Conservation (phyloP, 1,140 invertebrate genomes). For the Brachionus sp. region DNA sequence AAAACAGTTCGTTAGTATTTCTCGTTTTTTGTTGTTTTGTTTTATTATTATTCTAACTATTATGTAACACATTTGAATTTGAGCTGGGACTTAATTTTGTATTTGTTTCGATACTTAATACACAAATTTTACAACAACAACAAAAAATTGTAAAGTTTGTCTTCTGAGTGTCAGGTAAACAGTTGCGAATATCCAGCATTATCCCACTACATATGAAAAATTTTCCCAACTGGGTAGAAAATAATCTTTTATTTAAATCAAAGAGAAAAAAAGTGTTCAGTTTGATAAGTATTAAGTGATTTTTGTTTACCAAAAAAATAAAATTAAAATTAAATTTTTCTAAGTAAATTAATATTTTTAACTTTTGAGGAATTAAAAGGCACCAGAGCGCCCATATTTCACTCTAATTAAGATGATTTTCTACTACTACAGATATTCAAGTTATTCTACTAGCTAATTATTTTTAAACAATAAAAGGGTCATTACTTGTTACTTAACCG, state of each 20-base stretch:
- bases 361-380: neutral
- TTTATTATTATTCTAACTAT: neutral
- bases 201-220: neutral
- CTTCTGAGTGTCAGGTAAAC: neutral
- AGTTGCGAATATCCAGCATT: neutral
- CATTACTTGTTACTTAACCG: neutral
- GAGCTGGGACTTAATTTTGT: neutral
- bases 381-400: neutral
- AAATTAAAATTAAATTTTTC: too few species aligned
- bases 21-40: neutral
- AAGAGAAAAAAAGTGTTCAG: too few species aligned
- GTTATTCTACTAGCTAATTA: neutral
- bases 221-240: too few species aligned
- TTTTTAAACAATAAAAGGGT: neutral
- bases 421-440: neutral
- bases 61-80: conserved; percentile 20
- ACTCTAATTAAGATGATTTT: neutral
- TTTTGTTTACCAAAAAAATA: too few species aligned
- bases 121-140: neutral
- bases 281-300: too few species aligned
- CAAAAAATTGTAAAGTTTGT: neutral
- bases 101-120: conserved; percentile 20
- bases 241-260: too few species aligned
- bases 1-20: conserved; percentile 23
- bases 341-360: neutral